Base-by-base conservation (phyloP, 2,888 invertebrate species). In the Spisula solida region DNA sequence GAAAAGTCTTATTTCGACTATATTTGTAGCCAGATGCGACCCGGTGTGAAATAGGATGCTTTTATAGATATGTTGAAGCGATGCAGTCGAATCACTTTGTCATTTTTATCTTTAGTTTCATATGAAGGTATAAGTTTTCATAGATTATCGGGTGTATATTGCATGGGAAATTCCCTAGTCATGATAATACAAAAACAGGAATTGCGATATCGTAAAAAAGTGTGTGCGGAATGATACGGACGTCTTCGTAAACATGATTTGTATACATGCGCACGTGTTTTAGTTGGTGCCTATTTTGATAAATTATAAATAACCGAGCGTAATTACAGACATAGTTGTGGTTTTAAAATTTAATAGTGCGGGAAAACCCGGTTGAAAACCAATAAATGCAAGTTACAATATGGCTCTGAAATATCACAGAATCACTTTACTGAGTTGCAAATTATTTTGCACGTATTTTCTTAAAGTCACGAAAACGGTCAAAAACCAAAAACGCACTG, bases 41-140 rank as follows among this genome's bases (percentile, higher is more conserved):
- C 56, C 20, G 55, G 56, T 56, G 25, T 51, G 78, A 87, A 60
- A 85, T 79, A 20, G 79, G 85, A 85, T 47, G 34, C 79, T 56
- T 87, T 66, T 20, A 82, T 34, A 82, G 75, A 83, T 70, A 83
- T 29, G 83, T 75, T 83, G 83, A 83, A 70, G 29, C 47, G 47
- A 41, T 51, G 75, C 83, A 83, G 83, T 83, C 25, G 41, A 48
- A 83, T 29, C 83, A 75, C 70, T 70, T 75, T 51, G 83, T 70
- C 83, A 83, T 48, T 51, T 47, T 83, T 83, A 83, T 83, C 83
- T 83, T 8, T 47, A 0, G 20, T 70, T 83, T 75, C 75, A 20
- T 75, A 83, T 29, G 51, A 75, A 14, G 51, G 31, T 75, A 2
- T 75, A 47, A 10, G 20, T 51, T 75, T 70, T 75, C 47, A 48